Evolutionary conservation across 2,888 invertebrate species (phyloP).

Genomic region (Zhuqinia jingwanae): DNA sequence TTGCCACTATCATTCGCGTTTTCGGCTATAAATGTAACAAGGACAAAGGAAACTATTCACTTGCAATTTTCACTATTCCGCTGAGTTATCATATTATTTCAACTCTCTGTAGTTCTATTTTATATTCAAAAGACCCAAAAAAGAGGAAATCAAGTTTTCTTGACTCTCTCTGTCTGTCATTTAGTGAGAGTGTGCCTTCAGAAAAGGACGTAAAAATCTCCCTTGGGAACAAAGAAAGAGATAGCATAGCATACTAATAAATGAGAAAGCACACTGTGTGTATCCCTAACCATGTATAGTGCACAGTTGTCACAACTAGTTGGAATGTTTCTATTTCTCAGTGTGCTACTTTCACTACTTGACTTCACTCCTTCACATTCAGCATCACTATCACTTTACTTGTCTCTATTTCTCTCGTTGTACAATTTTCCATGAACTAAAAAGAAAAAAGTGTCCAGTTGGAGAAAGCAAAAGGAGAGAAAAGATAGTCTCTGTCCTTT

Average conservation of each 20-base stretch:
- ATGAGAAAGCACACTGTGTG: not conserved
- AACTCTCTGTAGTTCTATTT: not conserved
- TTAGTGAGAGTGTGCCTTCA: slow-evolving; percentile 7
- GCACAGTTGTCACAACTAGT: slow-evolving; percentile 26
- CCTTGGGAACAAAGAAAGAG: slow-evolving; percentile 31
- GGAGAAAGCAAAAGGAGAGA: slow-evolving; percentile 11
- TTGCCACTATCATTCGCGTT: not conserved
- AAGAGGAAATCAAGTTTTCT: slow-evolving; percentile 21
- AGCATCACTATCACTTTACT: slow-evolving; percentile 29
- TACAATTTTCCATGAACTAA: not conserved
- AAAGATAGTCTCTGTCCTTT: slow-evolving; percentile 12
- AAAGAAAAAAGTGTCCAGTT: slow-evolving; percentile 33
- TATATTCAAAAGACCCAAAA: slow-evolving; percentile 3
- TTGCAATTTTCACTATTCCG: not conserved
- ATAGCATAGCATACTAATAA: slow-evolving; percentile 55
- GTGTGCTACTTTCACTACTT: slow-evolving; percentile 36
- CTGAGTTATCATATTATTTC: slow-evolving; percentile 14
- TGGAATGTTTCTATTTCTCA: not conserved
- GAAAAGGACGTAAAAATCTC: slow-evolving; percentile 47
- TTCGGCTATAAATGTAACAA: not conserved
- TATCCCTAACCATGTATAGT: not conserved
- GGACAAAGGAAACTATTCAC: slow-evolving; percentile 33
- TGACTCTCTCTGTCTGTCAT: not conserved
- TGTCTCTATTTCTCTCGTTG: not conserved
- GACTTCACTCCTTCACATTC: slow-evolving; percentile 34